Conservation (phyloP, 2,888 invertebrate genomes). For the Phyllotreta cruciferae region DNA sequence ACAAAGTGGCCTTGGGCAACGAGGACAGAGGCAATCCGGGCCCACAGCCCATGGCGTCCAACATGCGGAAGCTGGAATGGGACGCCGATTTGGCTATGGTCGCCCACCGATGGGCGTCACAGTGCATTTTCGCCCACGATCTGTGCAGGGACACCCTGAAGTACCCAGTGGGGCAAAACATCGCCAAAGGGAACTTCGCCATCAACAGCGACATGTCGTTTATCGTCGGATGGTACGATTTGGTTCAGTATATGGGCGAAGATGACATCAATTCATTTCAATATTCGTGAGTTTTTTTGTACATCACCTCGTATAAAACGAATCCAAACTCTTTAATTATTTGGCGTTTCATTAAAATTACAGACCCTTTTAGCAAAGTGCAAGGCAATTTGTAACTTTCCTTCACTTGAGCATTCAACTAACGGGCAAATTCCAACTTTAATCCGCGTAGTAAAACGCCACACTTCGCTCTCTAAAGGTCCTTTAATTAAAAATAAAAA, state of each 20-base stretch:
- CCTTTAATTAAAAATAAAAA: too few relatives aligned
- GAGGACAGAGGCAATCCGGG: constrained; percentile 56
- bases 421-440: too few relatives aligned
- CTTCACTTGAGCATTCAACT: too few relatives aligned
- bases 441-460: too few relatives aligned
- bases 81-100: constrained; percentile 57
- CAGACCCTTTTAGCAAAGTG: too few relatives aligned
- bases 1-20: constrained; percentile 53
- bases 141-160: constrained; percentile 55
- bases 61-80: constrained; percentile 58
- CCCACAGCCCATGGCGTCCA: constrained; percentile 57
- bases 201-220: constrained; percentile 49
- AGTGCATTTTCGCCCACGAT: constrained; percentile 58
- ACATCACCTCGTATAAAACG: too few relatives aligned
- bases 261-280: constrained; percentile 43
- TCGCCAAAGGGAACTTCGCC: constrained; percentile 53
- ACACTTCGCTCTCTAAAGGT: too few relatives aligned
- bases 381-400: too few relatives aligned
- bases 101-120: constrained; percentile 61
- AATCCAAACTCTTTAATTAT: too few relatives aligned
- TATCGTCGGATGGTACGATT: constrained; percentile 56
- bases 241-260: constrained; percentile 51
- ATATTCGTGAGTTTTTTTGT: constrained; percentile 40
- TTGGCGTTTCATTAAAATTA: too few relatives aligned
- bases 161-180: constrained; percentile 60